phyloP scores from a whole-genome alignment of 2,113 vertebrate genomes.

The Lampris megalopsis region DNA sequence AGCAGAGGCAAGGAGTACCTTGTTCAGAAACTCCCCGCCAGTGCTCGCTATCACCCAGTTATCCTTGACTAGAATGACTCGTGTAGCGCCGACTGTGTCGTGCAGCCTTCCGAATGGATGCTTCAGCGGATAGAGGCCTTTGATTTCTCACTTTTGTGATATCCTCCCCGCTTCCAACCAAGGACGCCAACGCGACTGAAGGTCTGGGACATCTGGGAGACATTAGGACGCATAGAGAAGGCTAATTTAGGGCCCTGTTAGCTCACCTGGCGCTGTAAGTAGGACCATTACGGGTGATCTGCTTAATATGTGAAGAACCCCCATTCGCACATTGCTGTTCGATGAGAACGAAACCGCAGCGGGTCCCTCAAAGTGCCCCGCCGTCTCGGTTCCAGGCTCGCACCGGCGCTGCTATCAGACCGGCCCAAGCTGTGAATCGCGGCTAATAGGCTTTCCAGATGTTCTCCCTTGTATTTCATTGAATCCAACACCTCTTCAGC shows the following conservation, averaged over 20 bases:
- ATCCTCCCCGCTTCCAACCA: constrained; percentile 53
- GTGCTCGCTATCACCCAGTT: constrained; percentile 68
- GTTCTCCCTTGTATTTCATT: constrained; percentile 74
- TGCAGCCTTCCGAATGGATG: constrained; percentile 55
- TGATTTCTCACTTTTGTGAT: constrained; percentile 64
- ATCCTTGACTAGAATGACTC: constrained; percentile 70
- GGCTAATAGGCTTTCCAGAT: constrained; percentile 79
- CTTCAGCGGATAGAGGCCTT: constrained; percentile 70
- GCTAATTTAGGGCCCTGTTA: constrained; percentile 73
- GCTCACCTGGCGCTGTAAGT: constrained; percentile 77
- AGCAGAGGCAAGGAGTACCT: constrained; percentile 62
- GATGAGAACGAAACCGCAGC: constrained; percentile 47
- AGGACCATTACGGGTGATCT: constrained; percentile 70
- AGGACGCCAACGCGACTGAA: constrained; percentile 58
- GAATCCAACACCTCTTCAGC: constrained; percentile 81
- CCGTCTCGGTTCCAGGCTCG: constrained; percentile 49
- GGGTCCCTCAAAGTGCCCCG: constrained; percentile 38
- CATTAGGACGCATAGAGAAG: constrained; percentile 71
- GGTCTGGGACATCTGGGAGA: constrained; percentile 72
- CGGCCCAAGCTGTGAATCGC: constrained; percentile 60
- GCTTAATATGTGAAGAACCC: constrained; percentile 65
- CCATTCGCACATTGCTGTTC: constrained; percentile 44
- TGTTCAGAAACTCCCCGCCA: constrained; percentile 68
- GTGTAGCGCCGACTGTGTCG: constrained; percentile 61
- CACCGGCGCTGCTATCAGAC: constrained; percentile 70